phyloP scores from a whole-genome alignment of 2,797 vertebrate species.

The Neomorphus geoffroyi region DNA sequence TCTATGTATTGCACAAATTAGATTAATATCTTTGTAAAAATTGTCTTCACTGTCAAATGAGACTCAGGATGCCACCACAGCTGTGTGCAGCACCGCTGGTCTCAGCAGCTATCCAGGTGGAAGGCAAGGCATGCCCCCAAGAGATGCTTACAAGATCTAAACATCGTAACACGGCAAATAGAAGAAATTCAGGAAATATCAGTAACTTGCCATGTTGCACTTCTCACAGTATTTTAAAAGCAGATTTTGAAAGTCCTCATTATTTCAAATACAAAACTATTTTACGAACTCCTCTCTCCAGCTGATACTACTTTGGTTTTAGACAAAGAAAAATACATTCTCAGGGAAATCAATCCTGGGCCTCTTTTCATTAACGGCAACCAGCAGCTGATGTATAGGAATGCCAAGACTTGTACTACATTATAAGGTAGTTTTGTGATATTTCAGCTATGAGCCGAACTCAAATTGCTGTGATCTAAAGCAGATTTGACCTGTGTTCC shows the following conservation, averaged over 20 bases:
- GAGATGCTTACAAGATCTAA: background rate
- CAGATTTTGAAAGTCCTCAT: slow-evolving; percentile 3
- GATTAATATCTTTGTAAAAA: background rate
- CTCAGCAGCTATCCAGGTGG: background rate
- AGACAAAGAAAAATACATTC: slow-evolving; percentile 55
- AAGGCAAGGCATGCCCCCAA: background rate
- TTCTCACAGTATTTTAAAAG: background rate
- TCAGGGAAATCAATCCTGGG: slow-evolving; percentile 35
- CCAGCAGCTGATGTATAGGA: slow-evolving; percentile 46
- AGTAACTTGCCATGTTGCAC: background rate
- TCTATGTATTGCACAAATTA: background rate
- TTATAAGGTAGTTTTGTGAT: slow-evolving; percentile 60
- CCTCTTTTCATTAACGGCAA: slow-evolving; percentile 60
- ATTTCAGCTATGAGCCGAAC: slow-evolving; percentile 57
- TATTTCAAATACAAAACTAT: background rate
- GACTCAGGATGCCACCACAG: background rate
- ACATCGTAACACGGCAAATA: background rate
- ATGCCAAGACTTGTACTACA: slow-evolving; percentile 51
- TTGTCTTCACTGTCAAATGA: background rate
- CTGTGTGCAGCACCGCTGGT: background rate
- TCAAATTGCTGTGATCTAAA: slow-evolving; percentile 63
- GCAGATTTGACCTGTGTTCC: slow-evolving; percentile 54
- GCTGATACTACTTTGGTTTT: slow-evolving; percentile 44
- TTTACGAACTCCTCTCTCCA: slow-evolving; percentile 35
- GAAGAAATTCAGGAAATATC: background rate